These are phyloP conservation scores for Carollia perspicillata DNA, from an alignment of 2,113 vertebrate species.

Conservation along the genomic window DNA sequence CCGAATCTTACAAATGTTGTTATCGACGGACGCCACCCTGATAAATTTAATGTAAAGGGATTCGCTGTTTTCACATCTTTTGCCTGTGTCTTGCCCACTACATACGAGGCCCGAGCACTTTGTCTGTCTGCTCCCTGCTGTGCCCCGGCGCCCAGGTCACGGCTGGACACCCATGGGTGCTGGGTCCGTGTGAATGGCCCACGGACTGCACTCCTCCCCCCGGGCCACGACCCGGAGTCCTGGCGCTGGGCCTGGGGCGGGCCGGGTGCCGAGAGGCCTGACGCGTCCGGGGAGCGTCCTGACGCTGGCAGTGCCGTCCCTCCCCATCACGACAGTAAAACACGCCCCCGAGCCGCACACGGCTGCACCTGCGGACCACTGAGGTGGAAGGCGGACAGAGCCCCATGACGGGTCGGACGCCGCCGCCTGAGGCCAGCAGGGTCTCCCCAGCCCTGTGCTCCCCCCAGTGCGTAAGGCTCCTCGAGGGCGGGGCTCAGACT, in stretches of 20 bases:
- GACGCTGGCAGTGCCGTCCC: neutral
- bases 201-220: neutral
- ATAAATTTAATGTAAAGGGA: neutral
- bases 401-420: accelerated
- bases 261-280: neutral
- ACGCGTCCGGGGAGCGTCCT: accelerated
- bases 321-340: neutral
- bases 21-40: neutral
- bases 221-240: too few species aligned
- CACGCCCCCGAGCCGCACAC: neutral
- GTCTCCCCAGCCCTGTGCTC: neutral
- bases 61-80: accelerated
- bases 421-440: accelerated
- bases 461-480: neutral
- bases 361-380: neutral
- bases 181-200: too few species aligned
- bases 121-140: neutral
- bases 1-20: too few species aligned
- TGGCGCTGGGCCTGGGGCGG: accelerated
- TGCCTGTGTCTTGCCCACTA: too few species aligned
- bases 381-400: accelerated
- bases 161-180: neutral
- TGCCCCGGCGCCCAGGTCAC: neutral
- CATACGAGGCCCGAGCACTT: too few species aligned
- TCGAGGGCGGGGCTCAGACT: neutral